Base-by-base conservation (phyloP, 2,113 vertebrate genomes). In the Osmerus mordax region DNA sequence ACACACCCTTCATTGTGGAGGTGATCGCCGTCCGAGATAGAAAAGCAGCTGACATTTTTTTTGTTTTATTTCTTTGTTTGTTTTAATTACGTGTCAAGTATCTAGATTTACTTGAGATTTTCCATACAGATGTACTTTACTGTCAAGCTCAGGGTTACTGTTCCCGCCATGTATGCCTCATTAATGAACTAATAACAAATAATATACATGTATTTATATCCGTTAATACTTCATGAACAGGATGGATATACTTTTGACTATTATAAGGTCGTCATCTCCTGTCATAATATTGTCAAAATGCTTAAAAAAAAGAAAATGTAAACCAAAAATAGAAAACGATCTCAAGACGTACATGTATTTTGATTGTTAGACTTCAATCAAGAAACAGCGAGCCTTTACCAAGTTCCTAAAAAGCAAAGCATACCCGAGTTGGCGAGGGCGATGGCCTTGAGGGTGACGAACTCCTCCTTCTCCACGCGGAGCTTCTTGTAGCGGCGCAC, bases 371-470 rank as follows among this genome's bases (percentile, higher is more conserved):
- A 54, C 13, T 36, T 53, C 6, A 11, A 25, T 18, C 21, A 14
- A 16, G 23, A 32, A 36, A 36, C 32, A 36, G 32, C 5, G 3
- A 11, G 41, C 41, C 9, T 47, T 12, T 2, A 47, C 41, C 9
- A 7, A 9, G 41, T 47, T 56, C 55, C 1, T 19, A 19, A 18
- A 56, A 56, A 16, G 4, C 18, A 5, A 32, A 36, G 11, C 58
- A 5, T 68, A 97, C 95, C 96, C 82, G 96, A 96, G 80, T 97
- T 97, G 78, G 95, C 93, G 0, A 98, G 94, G 15, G 94, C 96
- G 81, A 97, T 92, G 79, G 95, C 95, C 83, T 97, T 98, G 72
- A 98, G 96, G 0, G 94, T 95, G 85, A 98, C 95, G 58, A 97
- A 96, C 79, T 98, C 96, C 84, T 98, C 96, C 80, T 95, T 96